Evolutionary conservation across 2,888 invertebrate species (phyloP).

Genomic region (Halictus ligatus): DNA sequence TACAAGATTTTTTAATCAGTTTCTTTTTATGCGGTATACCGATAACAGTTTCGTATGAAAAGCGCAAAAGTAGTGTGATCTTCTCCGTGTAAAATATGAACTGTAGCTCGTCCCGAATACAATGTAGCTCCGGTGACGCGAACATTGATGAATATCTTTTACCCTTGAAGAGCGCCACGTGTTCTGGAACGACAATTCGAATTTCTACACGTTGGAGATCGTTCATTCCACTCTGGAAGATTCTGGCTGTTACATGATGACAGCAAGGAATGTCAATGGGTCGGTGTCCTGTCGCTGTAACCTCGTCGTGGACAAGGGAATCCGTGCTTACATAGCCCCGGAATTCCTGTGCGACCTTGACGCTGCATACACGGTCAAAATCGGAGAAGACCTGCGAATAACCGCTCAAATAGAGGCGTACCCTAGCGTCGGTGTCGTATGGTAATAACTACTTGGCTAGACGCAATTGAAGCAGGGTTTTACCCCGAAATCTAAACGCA

Average conservation of each 20-base stretch:
- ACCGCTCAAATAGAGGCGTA: conserved; percentile 87
- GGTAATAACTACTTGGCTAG: conserved; percentile 85
- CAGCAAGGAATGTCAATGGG: conserved; percentile 92
- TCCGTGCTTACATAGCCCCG: conserved; percentile 92
- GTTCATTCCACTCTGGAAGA: conserved; percentile 91
- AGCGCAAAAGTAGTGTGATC: too few species aligned
- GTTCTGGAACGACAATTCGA: conserved; percentile 88
- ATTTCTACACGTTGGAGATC: conserved; percentile 95
- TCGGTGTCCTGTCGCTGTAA: conserved; percentile 92
- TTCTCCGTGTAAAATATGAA: too few species aligned
- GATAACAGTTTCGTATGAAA: too few species aligned
- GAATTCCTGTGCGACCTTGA: conserved; percentile 91
- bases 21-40: too few species aligned
- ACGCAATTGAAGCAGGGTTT: neutral
- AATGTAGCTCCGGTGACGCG: neutral
- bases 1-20: conserved; percentile 28
- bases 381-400: conserved; percentile 87
- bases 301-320: conserved; percentile 92
- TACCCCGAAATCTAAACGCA: too few species aligned
- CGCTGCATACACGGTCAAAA: conserved; percentile 87
- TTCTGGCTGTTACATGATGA: conserved; percentile 91
- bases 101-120: neutral
- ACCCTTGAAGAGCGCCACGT: conserved; percentile 62
- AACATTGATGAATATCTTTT: neutral
- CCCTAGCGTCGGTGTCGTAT: conserved; percentile 91